A percentile compares a stretch with the other conserved stretches of the same genome.
Evolutionary conservation across 2,888 invertebrate species (phyloP).

Genomic region (Petrophora chlorosata): DNA sequence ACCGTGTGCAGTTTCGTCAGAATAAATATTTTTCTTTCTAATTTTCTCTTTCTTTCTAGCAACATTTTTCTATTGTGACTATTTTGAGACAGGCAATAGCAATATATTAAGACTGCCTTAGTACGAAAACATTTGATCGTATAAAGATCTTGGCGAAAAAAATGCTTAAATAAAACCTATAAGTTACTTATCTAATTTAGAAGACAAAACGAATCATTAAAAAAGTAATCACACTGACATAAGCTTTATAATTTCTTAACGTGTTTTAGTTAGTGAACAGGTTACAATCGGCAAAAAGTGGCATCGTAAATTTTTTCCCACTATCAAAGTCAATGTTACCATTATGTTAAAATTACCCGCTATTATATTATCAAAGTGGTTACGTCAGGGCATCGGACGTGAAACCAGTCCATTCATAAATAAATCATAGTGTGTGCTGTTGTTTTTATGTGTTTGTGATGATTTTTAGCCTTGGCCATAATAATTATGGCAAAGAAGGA

Average conservation of each 20-base stretch:
- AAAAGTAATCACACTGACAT: not conserved
- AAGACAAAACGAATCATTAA: not conserved
- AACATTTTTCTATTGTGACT: no score
- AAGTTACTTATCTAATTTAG: no score
- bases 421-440: slow-evolving; percentile 16
- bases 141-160: no score
- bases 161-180: no score
- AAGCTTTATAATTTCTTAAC: slow-evolving; percentile 8
- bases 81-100: no score
- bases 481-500: not conserved
- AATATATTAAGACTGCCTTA: no score
- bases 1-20: no score
- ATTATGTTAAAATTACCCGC: slow-evolving; percentile 20
- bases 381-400: slow-evolving; percentile 10
- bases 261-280: not conserved
- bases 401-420: slow-evolving; percentile 18
- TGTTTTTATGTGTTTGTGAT: not conserved
- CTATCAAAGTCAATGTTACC: slow-evolving; percentile 19
- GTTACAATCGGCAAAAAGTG: slow-evolving; percentile 11
- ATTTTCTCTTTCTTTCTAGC: no score
- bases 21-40: no score
- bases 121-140: no score
- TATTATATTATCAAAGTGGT: slow-evolving; percentile 16
- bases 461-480: slow-evolving; percentile 15
- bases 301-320: slow-evolving; percentile 12